Percentiles rank a stretch among this genome's conserved stretches.
These are phyloP conservation scores for Oryctes rhinoceros DNA, from an alignment of 1,140 invertebrate genomes.

Conservation along the genomic window DNA sequence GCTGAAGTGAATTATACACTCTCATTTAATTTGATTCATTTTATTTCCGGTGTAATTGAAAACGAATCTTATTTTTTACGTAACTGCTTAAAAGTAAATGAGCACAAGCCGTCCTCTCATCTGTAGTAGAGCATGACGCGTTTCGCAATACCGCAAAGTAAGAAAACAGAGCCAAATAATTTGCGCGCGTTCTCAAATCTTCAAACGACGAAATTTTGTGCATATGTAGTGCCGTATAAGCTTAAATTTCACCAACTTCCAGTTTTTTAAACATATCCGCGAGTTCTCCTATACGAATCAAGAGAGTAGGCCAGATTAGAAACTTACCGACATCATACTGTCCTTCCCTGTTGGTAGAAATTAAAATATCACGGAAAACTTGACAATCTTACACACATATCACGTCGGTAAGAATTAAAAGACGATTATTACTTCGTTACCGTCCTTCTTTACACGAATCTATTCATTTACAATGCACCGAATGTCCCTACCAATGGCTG, in stretches of 20 bases:
- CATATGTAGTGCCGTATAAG: neutral
- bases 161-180: neutral
- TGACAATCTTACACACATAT: slow-evolving; percentile 7
- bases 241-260: neutral
- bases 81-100: slow-evolving; percentile 7
- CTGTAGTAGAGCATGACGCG: slow-evolving; percentile 9
- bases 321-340: slow-evolving; percentile 27
- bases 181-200: neutral
- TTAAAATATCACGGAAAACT: neutral
- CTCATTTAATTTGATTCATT: neutral
- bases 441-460: slow-evolving; percentile 10
- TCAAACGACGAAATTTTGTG: neutral
- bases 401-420: slow-evolving; percentile 5
- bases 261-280: neutral
- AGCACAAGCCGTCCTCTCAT: neutral
- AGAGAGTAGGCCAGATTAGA: slow-evolving; percentile 25
- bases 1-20: neutral
- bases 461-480: slow-evolving; percentile 3
- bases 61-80: slow-evolving; percentile 32
- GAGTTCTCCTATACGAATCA: neutral
- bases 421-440: neutral
- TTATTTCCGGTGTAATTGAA: slow-evolving; percentile 15
- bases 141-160: slow-evolving; percentile 13
- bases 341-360: neutral
- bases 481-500: neutral